phyloP scores from a whole-genome alignment of 2,888 invertebrate species.

The Eueremaeus valkanovi region DNA sequence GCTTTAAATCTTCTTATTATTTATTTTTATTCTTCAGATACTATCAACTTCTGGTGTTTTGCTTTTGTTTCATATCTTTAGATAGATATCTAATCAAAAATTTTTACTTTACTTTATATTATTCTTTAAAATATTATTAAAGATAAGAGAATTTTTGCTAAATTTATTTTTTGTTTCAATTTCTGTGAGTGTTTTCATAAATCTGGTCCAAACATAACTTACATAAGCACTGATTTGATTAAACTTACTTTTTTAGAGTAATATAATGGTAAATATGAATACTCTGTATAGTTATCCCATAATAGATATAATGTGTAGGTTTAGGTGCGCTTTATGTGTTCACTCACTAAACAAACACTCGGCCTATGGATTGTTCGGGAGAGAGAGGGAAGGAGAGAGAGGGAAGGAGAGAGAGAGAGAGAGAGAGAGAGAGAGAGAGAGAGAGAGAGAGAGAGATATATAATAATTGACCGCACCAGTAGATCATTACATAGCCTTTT shows the following conservation, averaged over 20 bases:
- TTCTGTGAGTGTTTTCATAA: not conserved
- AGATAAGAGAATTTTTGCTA: not conserved
- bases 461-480: constrained; percentile 28
- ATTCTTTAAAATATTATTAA: not conserved
- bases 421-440: not conserved
- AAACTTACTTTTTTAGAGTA: not conserved
- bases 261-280: not conserved
- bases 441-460: not conserved
- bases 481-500: constrained; percentile 6
- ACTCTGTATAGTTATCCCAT: not conserved
- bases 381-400: no score
- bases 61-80: not conserved
- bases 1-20: not conserved
- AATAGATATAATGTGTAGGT: not conserved
- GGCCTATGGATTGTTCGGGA: not conserved
- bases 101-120: not conserved
- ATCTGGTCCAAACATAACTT: not conserved
- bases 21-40: not conserved
- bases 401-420: not conserved
- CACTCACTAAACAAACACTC: not conserved
- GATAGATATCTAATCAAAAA: constrained; percentile 13
- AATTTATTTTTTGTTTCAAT: not conserved
- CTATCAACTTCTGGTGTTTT: constrained; percentile 20
- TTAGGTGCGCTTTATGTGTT: not conserved
- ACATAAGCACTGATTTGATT: not conserved